Evolutionary conservation across 2,113 vertebrate genomes (phyloP).

Genomic region (Lucifuga dentata): DNA sequence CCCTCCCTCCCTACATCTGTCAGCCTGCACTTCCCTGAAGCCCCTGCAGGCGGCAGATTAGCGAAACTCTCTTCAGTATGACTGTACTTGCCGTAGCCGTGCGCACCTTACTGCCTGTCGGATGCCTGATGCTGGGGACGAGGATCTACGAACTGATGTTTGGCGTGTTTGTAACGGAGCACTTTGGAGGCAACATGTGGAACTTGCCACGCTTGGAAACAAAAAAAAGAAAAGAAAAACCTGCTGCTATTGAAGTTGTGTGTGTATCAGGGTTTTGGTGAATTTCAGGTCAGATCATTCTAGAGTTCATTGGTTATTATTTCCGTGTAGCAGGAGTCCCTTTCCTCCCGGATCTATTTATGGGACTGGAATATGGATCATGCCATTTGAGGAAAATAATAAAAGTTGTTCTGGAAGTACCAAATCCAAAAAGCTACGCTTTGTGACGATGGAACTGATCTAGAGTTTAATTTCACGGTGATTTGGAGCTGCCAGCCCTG

Average conservation of each 20-base stretch:
- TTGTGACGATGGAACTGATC: conserved; percentile 30
- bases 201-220: conserved; percentile 79
- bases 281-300: conserved; percentile 43
- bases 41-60: conserved; percentile 36
- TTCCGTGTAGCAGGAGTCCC: conserved; percentile 37
- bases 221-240: conserved; percentile 32
- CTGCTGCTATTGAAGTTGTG: conserved; percentile 93
- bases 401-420: conserved; percentile 9
- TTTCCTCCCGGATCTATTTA: background rate
- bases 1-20: conserved; percentile 18
- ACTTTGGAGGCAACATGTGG: conserved; percentile 93
- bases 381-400: conserved; percentile 21
- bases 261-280: conserved; percentile 71
- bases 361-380: conserved; percentile 31
- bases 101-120: conserved; percentile 84
- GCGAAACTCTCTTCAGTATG: conserved; percentile 58
- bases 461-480: conserved; percentile 57
- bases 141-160: conserved; percentile 84
- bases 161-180: conserved; percentile 90
- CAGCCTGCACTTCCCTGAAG: conserved; percentile 67
- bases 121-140: conserved; percentile 86
- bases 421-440: conserved; percentile 17
- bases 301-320: conserved; percentile 45
- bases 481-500: conserved; percentile 81
- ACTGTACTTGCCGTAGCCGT: conserved; percentile 71